Base-by-base conservation (phyloP, 1,140 invertebrate species). In the Pentalonia nigronervosa region DNA sequence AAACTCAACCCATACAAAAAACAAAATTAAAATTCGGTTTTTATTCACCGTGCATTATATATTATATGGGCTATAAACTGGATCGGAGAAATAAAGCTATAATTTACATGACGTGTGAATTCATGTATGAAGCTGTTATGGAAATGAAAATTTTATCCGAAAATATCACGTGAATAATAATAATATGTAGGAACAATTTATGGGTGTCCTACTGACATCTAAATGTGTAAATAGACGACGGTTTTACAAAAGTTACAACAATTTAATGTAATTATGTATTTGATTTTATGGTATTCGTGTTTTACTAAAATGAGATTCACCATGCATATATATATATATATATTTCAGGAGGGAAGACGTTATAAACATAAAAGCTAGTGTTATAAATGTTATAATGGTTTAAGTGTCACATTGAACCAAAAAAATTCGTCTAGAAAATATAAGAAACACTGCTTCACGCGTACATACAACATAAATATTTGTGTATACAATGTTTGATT, bases 191-290 rank as follows among this genome's bases (percentile, higher is more conserved):
- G n/a, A 76, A 76, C 2, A 53, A 50, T 50, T 36, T 41, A 89
- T 23, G 87, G 17, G 48, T 53, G 9, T 4, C 30, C 47, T 48
- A 50, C 86, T 30, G n/a, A 53, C 34, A 8, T 56, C 50, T 56
- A 34, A 89, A 53, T 53, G 48, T 89, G 87, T 87, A 47, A 87
- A 87, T 23, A 48, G 47, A 87, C 47, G 30, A 50, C 7, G 14
- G 20, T n/a, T 87, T 48, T 50, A 17, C n/a, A 50, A 34, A 87
- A 45, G 83, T 87, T 48, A n/a, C 30, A 17, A 87, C 23, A 50
- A 87, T 34, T 87, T 87, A 87, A 87, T 87, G 45, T 87, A 87
- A 87, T 87, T 87, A 48, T 30, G 36, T 76, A 76, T 87, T 17
- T 17, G 30, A 48, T 87, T 48, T 34, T 87, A 50, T 48, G 45